Evolutionary conservation across 2,797 vertebrate genomes (phyloP).

Genomic region (Sparidentex hasta): DNA sequence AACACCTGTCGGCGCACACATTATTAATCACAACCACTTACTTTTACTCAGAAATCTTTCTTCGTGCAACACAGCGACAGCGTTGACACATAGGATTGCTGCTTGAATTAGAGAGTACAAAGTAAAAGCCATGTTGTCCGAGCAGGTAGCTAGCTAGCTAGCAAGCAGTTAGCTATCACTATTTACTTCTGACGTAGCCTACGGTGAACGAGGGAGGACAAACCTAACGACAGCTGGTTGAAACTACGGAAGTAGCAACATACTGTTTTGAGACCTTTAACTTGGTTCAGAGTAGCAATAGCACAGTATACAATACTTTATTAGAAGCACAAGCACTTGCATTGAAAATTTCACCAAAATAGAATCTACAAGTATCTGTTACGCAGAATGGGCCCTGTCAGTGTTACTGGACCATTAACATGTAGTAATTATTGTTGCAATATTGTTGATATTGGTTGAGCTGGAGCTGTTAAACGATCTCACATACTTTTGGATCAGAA

Average conservation of each 20-base stretch:
- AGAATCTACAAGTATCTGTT: not conserved
- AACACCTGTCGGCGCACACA: accelerated
- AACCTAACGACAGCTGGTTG: not conserved
- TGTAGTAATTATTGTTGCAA: not conserved
- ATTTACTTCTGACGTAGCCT: conserved; percentile 73
- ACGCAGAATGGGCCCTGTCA: too few species aligned
- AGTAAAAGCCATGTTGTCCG: conserved; percentile 89
- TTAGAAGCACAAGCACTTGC: not conserved
- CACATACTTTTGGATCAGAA: too few species aligned
- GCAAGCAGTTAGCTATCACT: conserved; percentile 17
- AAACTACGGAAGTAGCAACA: not conserved
- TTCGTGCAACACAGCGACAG: conserved; percentile 93
- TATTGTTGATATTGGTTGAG: not conserved
- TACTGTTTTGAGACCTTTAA: not conserved
- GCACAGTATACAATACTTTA: not conserved
- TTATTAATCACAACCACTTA: conserved; percentile 74
- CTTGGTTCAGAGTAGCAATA: too few species aligned
- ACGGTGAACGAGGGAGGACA: conserved; percentile 56
- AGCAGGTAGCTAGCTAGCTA: not conserved
- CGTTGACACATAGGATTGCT: conserved; percentile 91
- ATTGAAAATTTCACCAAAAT: not conserved
- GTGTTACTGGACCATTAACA: not conserved
- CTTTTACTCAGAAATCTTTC: conserved; percentile 94
- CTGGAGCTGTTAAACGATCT: not conserved
- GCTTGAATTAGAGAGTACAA: conserved; percentile 93